These are phyloP conservation scores for Macrosiphum euphorbiae DNA, from an alignment of 2,888 invertebrate species.

Conservation along the genomic window DNA sequence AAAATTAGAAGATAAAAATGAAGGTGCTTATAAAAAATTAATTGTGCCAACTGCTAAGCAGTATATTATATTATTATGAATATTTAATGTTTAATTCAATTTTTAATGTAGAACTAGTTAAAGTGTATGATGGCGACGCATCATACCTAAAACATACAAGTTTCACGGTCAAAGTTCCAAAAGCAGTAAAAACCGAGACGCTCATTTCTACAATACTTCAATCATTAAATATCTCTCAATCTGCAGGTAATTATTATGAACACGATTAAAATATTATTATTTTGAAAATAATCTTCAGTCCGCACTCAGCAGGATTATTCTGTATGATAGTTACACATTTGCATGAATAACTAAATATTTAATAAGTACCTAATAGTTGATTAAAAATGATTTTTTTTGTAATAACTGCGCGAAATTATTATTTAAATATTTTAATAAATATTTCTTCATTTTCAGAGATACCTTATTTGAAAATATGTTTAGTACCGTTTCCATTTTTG, in stretches of 20 bases:
- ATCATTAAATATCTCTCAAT: constrained; percentile 62
- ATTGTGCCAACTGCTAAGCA: neutral
- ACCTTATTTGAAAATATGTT: neutral
- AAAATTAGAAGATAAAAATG: constrained; percentile 93
- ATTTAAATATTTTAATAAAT: neutral
- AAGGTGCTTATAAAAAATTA: constrained; percentile 75
- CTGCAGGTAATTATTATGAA: constrained; percentile 53
- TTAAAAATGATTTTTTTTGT: neutral
- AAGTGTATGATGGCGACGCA: constrained; percentile 98
- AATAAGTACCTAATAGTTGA: neutral
- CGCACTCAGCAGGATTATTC: neutral
- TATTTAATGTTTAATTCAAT: neutral
- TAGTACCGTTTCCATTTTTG: neutral
- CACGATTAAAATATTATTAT: neutral
- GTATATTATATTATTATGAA: neutral
- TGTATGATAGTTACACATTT: neutral
- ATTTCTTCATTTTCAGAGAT: neutral
- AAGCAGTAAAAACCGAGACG: constrained; percentile 57
- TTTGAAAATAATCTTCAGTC: neutral
- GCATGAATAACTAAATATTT: neutral
- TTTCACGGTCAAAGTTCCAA: constrained; percentile 62
- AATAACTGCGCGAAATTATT: neutral
- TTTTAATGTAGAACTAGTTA: constrained; percentile 83
- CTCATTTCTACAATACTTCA: constrained; percentile 63
- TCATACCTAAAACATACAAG: constrained; percentile 75